Percentiles rank a stretch among this genome's conserved stretches.
Conservation (phyloP, 1,140 invertebrate species). For the Drosophila funebris region DNA sequence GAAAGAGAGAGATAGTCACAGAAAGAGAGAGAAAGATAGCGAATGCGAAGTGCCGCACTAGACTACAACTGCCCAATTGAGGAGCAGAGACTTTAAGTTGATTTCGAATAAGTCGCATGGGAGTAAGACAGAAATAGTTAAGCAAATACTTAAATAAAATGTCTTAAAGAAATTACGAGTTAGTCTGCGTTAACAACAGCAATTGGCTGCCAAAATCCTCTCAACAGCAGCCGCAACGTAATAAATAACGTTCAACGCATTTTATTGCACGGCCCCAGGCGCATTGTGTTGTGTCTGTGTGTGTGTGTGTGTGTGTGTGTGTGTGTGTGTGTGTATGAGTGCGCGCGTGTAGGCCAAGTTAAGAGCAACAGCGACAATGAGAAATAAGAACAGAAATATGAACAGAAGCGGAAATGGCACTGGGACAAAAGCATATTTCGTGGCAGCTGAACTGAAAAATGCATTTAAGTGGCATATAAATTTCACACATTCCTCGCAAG, state of each 20-base stretch:
- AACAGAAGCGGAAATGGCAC: conserved; percentile 32
- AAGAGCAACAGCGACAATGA: conserved; percentile 31
- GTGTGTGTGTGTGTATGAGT: not conserved
- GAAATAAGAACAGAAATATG: conserved; percentile 3
- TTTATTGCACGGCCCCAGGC: conserved; percentile 50
- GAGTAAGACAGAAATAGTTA: too few species aligned
- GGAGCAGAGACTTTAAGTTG: too few species aligned
- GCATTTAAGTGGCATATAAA: conserved; percentile 69
- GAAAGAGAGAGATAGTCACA: too few species aligned
- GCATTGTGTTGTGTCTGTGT: conserved; percentile 18
- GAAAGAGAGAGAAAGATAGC: too few species aligned
- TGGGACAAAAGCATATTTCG: conserved; percentile 47
- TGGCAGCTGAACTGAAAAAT: conserved; percentile 50
- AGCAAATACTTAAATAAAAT: too few species aligned
- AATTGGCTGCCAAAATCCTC: conserved; percentile 6
- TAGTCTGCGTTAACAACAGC: conserved; percentile 12
- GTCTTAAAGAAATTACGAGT: not conserved
- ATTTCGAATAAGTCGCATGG: too few species aligned
- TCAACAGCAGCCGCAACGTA: conserved; percentile 5
- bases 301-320: not conserved
- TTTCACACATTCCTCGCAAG: conserved; percentile 39
- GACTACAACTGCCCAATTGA: too few species aligned
- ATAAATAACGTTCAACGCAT: conserved; percentile 51
- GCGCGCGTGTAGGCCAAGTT: conserved; percentile 37
- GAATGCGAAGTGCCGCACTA: too few species aligned